Evolutionary conservation across 1,140 invertebrate species (phyloP), one percentile per base, ranked within the genome.

Genomic region (Bombus cullumanus): DNA sequence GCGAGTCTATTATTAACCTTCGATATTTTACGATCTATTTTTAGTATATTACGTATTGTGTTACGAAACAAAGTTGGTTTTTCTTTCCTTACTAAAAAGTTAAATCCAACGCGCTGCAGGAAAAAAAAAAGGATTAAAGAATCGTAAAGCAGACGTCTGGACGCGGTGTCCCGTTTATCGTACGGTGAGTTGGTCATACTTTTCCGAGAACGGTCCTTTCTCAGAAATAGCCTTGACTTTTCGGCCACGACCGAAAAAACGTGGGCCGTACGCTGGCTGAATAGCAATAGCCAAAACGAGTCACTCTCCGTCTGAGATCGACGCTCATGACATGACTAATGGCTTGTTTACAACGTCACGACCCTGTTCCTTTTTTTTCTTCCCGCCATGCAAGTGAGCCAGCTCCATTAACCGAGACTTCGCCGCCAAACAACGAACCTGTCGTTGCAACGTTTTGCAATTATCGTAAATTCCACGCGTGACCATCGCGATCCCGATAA

Each of bases 191-290:
- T 37, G 59, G 31, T 68, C 77, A 47, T 74, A 22, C 53, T 64
- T 66, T 82, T 82, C 81, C 8, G 4, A 62, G 81, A 82, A 82
- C 31, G 18, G 8, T 74, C 72, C 57, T 75, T 66, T 82, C 57
- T 57, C 81, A 64, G 72, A 66, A 62, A 57, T 12, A 82, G 57
- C 71, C 71, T 82, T 64, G 71, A 82, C 71, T 82, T 82, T 82
- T 82, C 57, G 72, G 28, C 71, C 81, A 18, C 39, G 69, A 47
- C 69, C 68, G 59, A 75, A 66, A 82, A 82, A 37, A 31, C 39
- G 37, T 28, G n/a, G 25, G 34, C 2, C 57, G 57, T 10, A 37
- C 41, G 81, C 39, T 39, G 0, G 18, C n/a, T 64, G 81, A 82
- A 75, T 75, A 75, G 81, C 72, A 47, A 82, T 75, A 37, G 39